A percentile compares a stretch with the other conserved stretches of the same genome.
These are phyloP conservation scores for Mallateleia sp. DNA, from an alignment of 2,888 invertebrate genomes.

Conservation along the genomic window DNA sequence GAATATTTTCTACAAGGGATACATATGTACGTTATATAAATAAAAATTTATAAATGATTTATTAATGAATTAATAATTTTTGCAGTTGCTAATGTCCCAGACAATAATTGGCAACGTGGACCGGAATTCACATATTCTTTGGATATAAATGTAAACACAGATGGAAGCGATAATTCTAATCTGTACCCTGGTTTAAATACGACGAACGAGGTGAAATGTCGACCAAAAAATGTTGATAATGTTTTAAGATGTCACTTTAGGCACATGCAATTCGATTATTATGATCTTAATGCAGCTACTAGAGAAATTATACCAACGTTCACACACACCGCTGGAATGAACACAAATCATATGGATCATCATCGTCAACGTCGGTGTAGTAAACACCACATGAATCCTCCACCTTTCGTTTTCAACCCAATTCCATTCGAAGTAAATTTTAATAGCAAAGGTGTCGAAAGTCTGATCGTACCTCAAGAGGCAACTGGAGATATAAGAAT, in stretches of 20 bases:
- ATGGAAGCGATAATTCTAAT: not conserved
- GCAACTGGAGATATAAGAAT: not conserved
- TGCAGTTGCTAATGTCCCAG: slow-evolving; percentile 24
- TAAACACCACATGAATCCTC: not conserved
- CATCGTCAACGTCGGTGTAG: too few species aligned
- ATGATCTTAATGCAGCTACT: not conserved
- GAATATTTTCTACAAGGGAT: too few species aligned
- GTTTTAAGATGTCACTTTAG: slow-evolving; percentile 19
- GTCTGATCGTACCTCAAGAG: not conserved
- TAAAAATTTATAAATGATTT: too few species aligned
- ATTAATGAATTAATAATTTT: slow-evolving; percentile 3
- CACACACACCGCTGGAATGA: too few species aligned
- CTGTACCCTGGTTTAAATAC: slow-evolving; percentile 23
- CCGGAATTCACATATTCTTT: slow-evolving; percentile 16
- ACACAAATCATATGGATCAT: too few species aligned
- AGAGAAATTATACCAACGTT: not conserved
- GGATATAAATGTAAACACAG: not conserved
- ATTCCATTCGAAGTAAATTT: slow-evolving; percentile 16
- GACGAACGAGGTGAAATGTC: slow-evolving; percentile 31
- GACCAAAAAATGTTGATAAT: not conserved
- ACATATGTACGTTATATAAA: too few species aligned
- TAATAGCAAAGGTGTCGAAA: slow-evolving; percentile 1
- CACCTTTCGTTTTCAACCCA: not conserved
- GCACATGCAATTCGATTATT: slow-evolving; percentile 9
- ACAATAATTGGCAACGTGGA: slow-evolving; percentile 12